Conservation (phyloP, 2,113 vertebrate species). For the Leuciscus idus region DNA sequence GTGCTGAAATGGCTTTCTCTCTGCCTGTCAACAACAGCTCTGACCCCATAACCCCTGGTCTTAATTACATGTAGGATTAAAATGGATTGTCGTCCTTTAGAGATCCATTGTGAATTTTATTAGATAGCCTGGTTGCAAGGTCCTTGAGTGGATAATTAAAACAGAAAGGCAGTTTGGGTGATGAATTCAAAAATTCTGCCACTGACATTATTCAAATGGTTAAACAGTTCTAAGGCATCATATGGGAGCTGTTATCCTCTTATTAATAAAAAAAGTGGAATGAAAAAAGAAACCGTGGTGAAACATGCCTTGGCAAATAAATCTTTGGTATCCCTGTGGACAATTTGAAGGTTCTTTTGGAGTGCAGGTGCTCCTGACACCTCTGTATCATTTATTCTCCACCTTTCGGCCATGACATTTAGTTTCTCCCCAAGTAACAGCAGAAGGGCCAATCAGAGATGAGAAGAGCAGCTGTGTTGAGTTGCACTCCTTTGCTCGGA, state of each 20-base stretch:
- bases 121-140: conserved; percentile 30
- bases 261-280: conserved; percentile 20
- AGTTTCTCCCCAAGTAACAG: conserved; percentile 34
- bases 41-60: conserved; percentile 76
- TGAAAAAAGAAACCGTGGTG: conserved; percentile 10
- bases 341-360: conserved; percentile 31
- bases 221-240: conserved; percentile 36
- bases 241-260: conserved; percentile 15
- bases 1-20: conserved; percentile 74
- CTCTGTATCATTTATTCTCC: conserved; percentile 55
- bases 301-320: conserved; percentile 16
- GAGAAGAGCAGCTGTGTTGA: conserved; percentile 62
- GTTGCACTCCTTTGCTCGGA: conserved; percentile 56
- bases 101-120: conserved; percentile 70
- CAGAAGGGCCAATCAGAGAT: conserved; percentile 57
- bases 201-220: conserved; percentile 17
- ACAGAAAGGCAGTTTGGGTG: conserved; percentile 29
- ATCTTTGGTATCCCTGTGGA: conserved; percentile 28
- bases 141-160: conserved; percentile 45
- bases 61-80: conserved; percentile 80
- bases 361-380: conserved; percentile 41
- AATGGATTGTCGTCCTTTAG: conserved; percentile 72
- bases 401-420: conserved; percentile 30
- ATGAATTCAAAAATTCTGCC: conserved; percentile 24
- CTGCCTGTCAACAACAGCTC: conserved; percentile 73